Evolutionary conservation across 2,113 vertebrate genomes (phyloP), one percentile per base, ranked within the genome.

Genomic region (Brachyhypopomus occidentalis): DNA sequence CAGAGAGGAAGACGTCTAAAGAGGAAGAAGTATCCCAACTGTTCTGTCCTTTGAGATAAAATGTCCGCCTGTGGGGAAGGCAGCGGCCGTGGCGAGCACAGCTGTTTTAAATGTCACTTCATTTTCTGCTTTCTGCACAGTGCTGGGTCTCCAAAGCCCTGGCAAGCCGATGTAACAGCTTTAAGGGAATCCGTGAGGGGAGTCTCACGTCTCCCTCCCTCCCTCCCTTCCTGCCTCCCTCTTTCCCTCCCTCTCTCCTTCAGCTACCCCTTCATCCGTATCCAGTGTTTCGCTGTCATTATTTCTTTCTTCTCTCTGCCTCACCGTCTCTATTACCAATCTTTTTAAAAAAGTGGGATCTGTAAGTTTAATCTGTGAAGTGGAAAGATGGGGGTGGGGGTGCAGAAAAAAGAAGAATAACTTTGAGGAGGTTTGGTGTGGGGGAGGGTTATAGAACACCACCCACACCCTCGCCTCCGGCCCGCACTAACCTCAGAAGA

Each of bases 91-190:
- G 38, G 38, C 38, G 38, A 38, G 7, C 38, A 7, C 38, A 38
- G 38, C 38, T 38, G 80, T 82, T 79, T 82, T 84, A 88, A 89
- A 88, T 90, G 89, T 89, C 91, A 88, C 87, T 91, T 92, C 91
- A 91, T 92, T 92, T 92, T 93, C 91, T 91, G 76, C 82, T 78
- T 86, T 87, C 83, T 91, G 89, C 85, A 56, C 77, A 7, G 85
- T 88, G 89, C 88, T 78, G 89, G 91, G 81, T 83, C 89, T 62
- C 67, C 91, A 86, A 90, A 91, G 92, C 89, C 91, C 89, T 92
- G 89, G 90, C 88, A 89, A 91, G 88, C 91, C 92, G 92, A 94
- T 92, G 92, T 92, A 93, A 93, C 91, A 89, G 90, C 89, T 91
- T 93, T 91, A 91, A 92, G 90, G 91, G 91, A 92, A 88, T 91